These are phyloP conservation scores for Eulemur rufifrons DNA, from an alignment of 2,113 vertebrate species.

Conservation along the genomic window DNA sequence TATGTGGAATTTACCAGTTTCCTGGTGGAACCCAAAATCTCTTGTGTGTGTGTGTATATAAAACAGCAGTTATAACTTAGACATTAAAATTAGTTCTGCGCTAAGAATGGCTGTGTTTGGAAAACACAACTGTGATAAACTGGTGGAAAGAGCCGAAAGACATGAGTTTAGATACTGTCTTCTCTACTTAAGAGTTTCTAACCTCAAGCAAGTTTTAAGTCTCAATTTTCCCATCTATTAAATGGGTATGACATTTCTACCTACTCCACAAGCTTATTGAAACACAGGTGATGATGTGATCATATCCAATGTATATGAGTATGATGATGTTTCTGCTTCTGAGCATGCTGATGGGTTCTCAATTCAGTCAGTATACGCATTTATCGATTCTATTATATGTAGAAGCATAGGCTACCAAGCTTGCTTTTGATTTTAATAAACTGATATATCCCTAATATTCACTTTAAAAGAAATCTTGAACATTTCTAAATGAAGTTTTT, in stretches of 20 bases:
- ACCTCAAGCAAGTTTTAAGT: neutral
- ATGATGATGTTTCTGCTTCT: neutral
- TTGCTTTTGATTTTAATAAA: constrained; percentile 2
- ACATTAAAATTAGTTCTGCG: neutral
- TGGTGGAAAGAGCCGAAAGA: neutral
- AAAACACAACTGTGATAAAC: neutral
- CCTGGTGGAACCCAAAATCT: neutral
- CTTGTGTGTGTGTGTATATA: neutral
- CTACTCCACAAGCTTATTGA: neutral
- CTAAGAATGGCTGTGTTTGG: neutral
- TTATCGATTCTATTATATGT: neutral
- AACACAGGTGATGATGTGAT: neutral
- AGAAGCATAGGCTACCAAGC: neutral
- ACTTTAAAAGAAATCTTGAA: neutral
- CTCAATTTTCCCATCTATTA: neutral
- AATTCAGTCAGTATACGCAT: neutral
- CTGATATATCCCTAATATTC: neutral
- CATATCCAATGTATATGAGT: neutral
- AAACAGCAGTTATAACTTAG: neutral
- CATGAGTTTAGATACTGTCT: neutral
- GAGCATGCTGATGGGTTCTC: neutral
- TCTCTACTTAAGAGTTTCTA: neutral
- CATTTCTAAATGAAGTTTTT: neutral
- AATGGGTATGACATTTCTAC: neutral
- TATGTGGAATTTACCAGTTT: neutral